These are phyloP conservation scores for Chydorus sphaericus DNA, from an alignment of 2,888 invertebrate genomes.

Conservation along the genomic window DNA sequence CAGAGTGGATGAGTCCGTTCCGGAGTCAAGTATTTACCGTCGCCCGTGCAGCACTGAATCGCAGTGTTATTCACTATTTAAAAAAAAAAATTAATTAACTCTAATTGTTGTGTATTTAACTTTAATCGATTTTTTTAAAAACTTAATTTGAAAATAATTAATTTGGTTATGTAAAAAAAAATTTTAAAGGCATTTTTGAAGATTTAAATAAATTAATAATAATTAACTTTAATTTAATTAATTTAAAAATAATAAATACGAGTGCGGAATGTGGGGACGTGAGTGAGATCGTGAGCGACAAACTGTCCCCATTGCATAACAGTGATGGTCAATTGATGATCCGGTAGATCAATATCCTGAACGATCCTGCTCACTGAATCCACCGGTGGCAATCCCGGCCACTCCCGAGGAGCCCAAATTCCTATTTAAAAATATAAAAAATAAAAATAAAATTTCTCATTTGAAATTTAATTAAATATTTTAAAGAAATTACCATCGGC, in stretches of 20 bases:
- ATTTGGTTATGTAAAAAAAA: no score
- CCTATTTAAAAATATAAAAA: neutral
- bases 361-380: constrained; percentile 2
- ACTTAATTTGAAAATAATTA: neutral
- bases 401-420: constrained; percentile 13
- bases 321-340: constrained; percentile 8
- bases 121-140: neutral
- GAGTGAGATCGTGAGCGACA: constrained; percentile 23
- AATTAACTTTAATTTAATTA: neutral
- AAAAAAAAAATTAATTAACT: neutral
- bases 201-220: neutral
- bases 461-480: neutral
- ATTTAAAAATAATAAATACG: no score
- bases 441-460: neutral
- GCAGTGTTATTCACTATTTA: constrained; percentile 23
- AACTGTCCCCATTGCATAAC: constrained; percentile 21
- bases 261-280: constrained; percentile 21
- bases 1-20: constrained; percentile 45
- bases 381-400: constrained; percentile 4
- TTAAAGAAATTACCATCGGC: constrained; percentile 14
- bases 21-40: constrained; percentile 33
- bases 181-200: no score
- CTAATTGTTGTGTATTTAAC: neutral
- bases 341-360: constrained; percentile 9
- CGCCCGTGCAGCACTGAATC: constrained; percentile 38